Base-by-base conservation (phyloP, 1,140 invertebrate genomes). In the Brachionus asplanchnoidis region DNA sequence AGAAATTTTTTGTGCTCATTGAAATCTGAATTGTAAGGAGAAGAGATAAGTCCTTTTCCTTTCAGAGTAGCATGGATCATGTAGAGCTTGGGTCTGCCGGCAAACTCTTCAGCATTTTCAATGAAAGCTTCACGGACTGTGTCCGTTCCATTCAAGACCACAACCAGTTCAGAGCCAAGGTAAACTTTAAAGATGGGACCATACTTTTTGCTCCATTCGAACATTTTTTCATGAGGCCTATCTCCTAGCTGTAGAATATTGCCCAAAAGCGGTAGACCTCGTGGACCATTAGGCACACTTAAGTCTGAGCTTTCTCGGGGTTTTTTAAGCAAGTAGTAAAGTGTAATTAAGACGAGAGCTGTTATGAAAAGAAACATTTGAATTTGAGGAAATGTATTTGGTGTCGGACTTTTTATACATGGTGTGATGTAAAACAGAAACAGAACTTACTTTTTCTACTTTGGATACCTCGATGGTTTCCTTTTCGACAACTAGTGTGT, bases 401-500 rank as follows among this genome's bases (percentile, higher is more conserved):
- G 53, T 20, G 20, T 60, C 53, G 53, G 53, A 60, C 53, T 60
- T 60, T 60, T 60, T 60, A 60, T 60, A 60, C 53, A 60, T 60
- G 17, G 0, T 20, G 14, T 56, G 46, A 66, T 66, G 26, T 36
- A 85, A 50, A 79, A 56, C 50, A 66, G 28, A 42, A 46, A 42
- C 53, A 28, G 12, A 44, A 78, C 78, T 85, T 46, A 89, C 89
- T 87, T 89, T 90, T 83, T 90, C 90, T 66, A 89, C 88, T 87
- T 89, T 90, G n/a, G 88, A 89, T 6, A 90, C 90, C 86, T 90
- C 90, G 46, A 88, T 86, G 6, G 89, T 90, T 75, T 90, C 89
- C 73, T 87, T 88, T 86, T 90, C 96, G 2, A 98, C 95, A 36
- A 95, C 93, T 91, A 98, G 95, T 89, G 97, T 97, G 87, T 95